These are phyloP conservation scores for Cremastobaeus sp. DNA, from an alignment of 2,888 invertebrate species.

Conservation along the genomic window DNA sequence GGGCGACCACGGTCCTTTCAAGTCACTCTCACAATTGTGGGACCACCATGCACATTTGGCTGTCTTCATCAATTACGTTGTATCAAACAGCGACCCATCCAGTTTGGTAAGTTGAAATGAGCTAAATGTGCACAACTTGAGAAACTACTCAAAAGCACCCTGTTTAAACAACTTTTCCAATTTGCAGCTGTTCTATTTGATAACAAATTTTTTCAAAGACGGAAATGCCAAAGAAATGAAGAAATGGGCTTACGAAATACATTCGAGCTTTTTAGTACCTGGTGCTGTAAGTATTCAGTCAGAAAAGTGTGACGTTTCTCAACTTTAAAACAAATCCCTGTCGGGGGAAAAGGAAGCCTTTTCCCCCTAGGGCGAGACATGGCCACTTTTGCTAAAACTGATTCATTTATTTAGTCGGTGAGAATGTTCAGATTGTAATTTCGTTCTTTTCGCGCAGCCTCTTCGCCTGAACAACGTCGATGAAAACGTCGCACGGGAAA, in stretches of 20 bases:
- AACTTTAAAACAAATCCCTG: background rate
- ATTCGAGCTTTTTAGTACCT: constrained; percentile 96
- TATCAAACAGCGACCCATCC: constrained; percentile 90
- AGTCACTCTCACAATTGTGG: constrained; percentile 88
- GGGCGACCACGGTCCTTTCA: constrained; percentile 94
- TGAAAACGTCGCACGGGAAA: constrained; percentile 92
- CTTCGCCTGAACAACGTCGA: constrained; percentile 88
- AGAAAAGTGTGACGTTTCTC: no score
- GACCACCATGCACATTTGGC: constrained; percentile 94
- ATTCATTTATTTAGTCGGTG: no score
- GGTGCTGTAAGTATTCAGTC: constrained; percentile 84
- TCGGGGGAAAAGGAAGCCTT: no score
- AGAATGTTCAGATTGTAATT: constrained; percentile 60
- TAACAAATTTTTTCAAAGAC: constrained; percentile 93
- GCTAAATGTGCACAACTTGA: no score
- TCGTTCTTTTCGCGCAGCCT: constrained; percentile 83
- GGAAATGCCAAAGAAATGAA: constrained; percentile 93
- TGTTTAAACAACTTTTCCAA: no score
- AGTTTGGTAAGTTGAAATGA: constrained; percentile 83
- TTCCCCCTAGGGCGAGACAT: no score
- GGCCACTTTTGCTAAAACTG: no score
- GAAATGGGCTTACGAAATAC: constrained; percentile 99
- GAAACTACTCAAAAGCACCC: no score
- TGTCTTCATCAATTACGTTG: constrained; percentile 94
- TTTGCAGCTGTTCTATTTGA: constrained; percentile 88